A percentile compares a stretch with the other conserved stretches of the same genome.
Conservation (phyloP, 2,797 vertebrate species). For the Channallabes apus region DNA sequence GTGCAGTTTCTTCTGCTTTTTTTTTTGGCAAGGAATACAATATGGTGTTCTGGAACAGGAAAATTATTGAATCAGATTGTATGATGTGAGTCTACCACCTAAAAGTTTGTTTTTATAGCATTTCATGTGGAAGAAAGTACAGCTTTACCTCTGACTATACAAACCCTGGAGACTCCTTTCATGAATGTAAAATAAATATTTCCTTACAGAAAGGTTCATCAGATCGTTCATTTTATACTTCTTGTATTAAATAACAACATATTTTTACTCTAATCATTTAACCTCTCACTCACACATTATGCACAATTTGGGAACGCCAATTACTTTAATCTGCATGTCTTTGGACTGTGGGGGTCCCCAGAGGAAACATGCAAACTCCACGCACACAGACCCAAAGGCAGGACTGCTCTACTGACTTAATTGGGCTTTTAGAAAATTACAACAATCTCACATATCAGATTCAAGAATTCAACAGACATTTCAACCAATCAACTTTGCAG, state of each 20-base stretch:
- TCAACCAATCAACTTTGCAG: not conserved
- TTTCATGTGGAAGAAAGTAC: not conserved
- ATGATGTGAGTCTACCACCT: not conserved
- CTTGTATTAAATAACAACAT: not conserved
- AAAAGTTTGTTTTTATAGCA: not conserved
- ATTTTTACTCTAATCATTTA: not conserved
- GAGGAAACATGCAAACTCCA: too few species aligned
- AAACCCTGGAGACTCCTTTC: not conserved
- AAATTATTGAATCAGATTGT: not conserved
- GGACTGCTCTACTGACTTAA: not conserved
- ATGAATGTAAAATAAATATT: not conserved
- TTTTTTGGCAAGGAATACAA: not conserved
- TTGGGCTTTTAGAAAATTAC: not conserved
- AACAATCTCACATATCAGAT: not conserved
- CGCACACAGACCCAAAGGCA: too few species aligned
- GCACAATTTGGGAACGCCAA: too few species aligned
- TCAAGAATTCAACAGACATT: not conserved
- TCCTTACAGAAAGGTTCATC: not conserved
- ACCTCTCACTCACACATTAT: not conserved
- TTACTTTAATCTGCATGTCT: too few species aligned
- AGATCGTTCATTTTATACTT: not conserved
- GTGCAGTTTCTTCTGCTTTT: not conserved
- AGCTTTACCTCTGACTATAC: not conserved
- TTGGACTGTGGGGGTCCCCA: too few species aligned
- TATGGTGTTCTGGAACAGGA: not conserved